These are phyloP conservation scores for Erithacus rubecula DNA, from an alignment of 2,797 vertebrate genomes.

Conservation along the genomic window DNA sequence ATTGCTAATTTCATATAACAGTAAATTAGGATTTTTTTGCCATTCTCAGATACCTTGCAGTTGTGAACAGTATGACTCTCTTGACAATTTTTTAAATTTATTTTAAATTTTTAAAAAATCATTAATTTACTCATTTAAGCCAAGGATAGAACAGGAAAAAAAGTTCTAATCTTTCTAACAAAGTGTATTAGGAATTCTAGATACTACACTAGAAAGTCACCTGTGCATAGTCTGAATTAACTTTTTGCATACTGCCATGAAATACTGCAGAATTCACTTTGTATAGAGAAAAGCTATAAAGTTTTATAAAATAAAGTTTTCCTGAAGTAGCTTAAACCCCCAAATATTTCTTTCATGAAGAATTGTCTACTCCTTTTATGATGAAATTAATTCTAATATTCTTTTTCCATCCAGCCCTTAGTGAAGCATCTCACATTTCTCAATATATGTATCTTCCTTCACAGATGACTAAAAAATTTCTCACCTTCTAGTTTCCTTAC, in stretches of 20 bases:
- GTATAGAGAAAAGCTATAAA: neutral
- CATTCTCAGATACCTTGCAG: neutral
- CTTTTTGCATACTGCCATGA: neutral
- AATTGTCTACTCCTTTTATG: neutral
- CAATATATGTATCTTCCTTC: neutral
- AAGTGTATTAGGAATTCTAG: neutral
- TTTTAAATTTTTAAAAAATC: neutral
- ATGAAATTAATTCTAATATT: neutral
- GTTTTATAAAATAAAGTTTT: neutral
- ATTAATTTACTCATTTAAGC: neutral
- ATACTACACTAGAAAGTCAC: neutral
- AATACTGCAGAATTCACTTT: neutral
- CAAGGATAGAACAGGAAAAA: neutral
- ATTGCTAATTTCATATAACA: neutral
- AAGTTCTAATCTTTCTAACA: neutral
- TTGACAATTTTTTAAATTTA: neutral
- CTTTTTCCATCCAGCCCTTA: neutral
- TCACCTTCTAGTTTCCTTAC: neutral
- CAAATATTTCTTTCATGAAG: neutral
- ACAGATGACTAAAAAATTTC: neutral
- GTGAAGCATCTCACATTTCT: neutral
- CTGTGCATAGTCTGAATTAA: rapidly evolving
- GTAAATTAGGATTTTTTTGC: neutral
- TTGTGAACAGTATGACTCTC: neutral
- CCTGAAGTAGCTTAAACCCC: neutral